A percentile compares a stretch with the other conserved stretches of the same genome.
Conservation (phyloP, 64 coral and sea anemone genomes). For the Montipora foliosa region DNA sequence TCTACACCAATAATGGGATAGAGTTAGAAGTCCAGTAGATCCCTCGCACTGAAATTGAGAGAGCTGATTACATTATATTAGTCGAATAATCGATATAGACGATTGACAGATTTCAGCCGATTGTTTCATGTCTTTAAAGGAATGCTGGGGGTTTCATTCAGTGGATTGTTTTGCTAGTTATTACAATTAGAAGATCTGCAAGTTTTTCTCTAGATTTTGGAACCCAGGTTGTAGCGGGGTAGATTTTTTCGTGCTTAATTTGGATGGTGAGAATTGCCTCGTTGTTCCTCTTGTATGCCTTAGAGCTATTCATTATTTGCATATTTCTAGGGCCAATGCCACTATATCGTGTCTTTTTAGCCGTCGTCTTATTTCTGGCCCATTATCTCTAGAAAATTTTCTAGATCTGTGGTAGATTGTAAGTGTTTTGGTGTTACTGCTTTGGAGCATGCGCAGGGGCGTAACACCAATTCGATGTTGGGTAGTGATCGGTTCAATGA, state of each 20-base stretch:
- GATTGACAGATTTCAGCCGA: too few species aligned
- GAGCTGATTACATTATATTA: constrained; percentile 39
- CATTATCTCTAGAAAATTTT: too few species aligned
- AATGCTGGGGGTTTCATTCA: constrained; percentile 27
- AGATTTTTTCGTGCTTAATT: constrained; percentile 36
- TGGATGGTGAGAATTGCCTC: neutral
- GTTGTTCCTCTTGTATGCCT: neutral
- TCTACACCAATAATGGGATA: constrained; percentile 6
- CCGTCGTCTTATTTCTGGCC: too few species aligned
- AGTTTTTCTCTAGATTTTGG: too few species aligned
- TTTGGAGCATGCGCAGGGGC: neutral
- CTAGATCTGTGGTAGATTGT: too few species aligned
- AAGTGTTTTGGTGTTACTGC: neutral
- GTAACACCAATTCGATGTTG: neutral
- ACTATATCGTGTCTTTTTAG: neutral
- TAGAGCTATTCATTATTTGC: neutral
- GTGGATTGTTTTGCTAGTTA: constrained; percentile 29
- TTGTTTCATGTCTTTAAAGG: too few species aligned
- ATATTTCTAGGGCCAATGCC: neutral
- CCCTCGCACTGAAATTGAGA: constrained; percentile 42
- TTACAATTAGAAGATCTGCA: neutral
- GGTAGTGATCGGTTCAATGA: too few species aligned
- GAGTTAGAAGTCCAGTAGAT: constrained; percentile 66
- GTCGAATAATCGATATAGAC: too few species aligned
- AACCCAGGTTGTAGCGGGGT: neutral